Evolutionary conservation across 2,888 invertebrate genomes (phyloP), one percentile per base, ranked within the genome.

Genomic region (Chalcis sispes): DNA sequence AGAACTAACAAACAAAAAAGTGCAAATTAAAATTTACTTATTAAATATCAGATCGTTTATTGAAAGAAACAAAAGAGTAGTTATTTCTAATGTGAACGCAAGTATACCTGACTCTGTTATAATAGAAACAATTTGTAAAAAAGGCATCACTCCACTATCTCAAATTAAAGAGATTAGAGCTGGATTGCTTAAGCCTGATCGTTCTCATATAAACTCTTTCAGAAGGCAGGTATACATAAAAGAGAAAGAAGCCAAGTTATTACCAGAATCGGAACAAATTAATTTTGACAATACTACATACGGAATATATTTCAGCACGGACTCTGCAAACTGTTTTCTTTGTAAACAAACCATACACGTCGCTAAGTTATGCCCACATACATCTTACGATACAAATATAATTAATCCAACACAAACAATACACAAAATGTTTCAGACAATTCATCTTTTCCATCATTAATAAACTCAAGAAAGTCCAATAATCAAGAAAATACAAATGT

Each of bases 211-310:
- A 10, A 25, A 50, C 18, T 50, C 42, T n/a, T 59, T 61, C 8
- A 40, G 72, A 72, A 54, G 69, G 23, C 67, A 73, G 27, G 52
- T 71, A 20, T 71, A 50, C 52, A 61, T 71, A 8, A 50, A 62
- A 52, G 18, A 48, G 25, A 62, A 62, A 1, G 54, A 71, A 15
- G 59, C 27, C 23, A 32, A 23, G 4, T 10, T 50, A 15, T 18
- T 71, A 0, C 71, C 62, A 7, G 36, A 46, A 25, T 48, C 50
- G 2, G 8, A 42, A 18, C 48, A 50, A 40, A 54, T 70, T 18
- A 29, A 0, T 13, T 46, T 46, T 15, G 56, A 58, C 2, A 40
- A 40, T 18, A 58, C 58, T 2, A 27, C n/a, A 20, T 29, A 18
- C 13, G 15, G 50, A 13, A 70, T 59, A 5, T 70, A 59, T n/a